Conservation (phyloP, 2,113 vertebrate genomes). For the Bos javanicus region DNA sequence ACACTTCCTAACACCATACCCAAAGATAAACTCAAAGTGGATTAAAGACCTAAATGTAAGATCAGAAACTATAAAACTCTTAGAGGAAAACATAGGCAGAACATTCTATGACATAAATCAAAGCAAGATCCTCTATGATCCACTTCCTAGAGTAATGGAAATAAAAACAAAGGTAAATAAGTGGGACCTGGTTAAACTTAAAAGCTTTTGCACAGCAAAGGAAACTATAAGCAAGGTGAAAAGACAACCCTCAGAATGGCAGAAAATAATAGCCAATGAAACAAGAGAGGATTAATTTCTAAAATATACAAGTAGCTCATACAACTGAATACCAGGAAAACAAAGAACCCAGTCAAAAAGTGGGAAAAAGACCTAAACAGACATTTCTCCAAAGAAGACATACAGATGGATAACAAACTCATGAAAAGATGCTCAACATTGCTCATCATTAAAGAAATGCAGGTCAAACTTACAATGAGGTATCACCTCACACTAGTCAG, state of each 20-base stretch:
- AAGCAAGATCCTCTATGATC: background rate
- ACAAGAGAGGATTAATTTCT: background rate
- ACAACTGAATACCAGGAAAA: background rate
- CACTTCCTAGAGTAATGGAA: background rate
- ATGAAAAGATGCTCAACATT: background rate
- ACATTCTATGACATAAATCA: background rate
- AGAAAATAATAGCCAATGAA: background rate
- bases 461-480: background rate
- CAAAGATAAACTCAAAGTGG: background rate
- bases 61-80: background rate
- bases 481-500: background rate
- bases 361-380: background rate
- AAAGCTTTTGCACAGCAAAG: background rate
- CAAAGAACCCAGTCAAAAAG: background rate
- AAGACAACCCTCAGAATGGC: background rate
- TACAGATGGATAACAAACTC: background rate
- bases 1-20: background rate
- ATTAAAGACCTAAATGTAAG: background rate
- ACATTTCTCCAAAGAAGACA: background rate
- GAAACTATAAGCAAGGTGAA: background rate
- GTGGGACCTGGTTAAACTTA: background rate
- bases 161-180: background rate
- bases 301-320: background rate
- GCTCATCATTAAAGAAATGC: background rate
- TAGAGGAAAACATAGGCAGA: background rate